phyloP scores from a whole-genome alignment of 2,888 invertebrate species.

The Lasioglossum pauxillum region DNA sequence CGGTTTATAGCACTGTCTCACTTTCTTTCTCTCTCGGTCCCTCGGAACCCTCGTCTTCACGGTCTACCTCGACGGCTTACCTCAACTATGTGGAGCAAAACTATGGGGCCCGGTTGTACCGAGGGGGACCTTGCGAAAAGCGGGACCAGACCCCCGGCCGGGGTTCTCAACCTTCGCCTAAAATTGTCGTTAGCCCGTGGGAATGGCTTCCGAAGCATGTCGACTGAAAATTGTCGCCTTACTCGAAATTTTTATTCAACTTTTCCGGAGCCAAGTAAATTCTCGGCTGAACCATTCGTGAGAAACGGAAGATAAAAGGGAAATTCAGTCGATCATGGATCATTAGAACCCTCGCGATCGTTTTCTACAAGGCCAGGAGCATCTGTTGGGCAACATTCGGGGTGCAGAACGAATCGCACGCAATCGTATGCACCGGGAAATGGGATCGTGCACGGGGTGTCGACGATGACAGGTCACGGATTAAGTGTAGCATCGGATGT shows the following conservation, averaged over 20 bases:
- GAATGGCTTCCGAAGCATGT: conserved; percentile 45
- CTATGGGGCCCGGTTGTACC: conserved; percentile 55
- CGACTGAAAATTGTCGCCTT: conserved; percentile 18
- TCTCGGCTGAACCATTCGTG: not conserved
- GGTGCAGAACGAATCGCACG: conserved; percentile 59
- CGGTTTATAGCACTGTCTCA: conserved; percentile 44
- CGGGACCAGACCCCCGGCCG: conserved; percentile 64
- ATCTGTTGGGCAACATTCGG: conserved; percentile 62
- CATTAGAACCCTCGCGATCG: conserved; percentile 8
- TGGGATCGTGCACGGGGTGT: conserved; percentile 35
- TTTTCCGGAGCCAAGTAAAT: not conserved
- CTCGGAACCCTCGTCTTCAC: conserved; percentile 69
- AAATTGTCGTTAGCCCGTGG: conserved; percentile 59
- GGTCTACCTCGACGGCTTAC: conserved; percentile 66
- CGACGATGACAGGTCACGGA: conserved; percentile 62
- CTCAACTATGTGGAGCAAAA: conserved; percentile 71
- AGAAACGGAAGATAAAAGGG: too few species aligned
- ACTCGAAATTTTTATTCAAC: too few species aligned
- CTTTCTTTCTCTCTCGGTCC: conserved; percentile 32
- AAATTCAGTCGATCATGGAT: not conserved
- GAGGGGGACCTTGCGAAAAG: conserved; percentile 67
- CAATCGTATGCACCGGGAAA: conserved; percentile 48
- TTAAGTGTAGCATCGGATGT: conserved; percentile 47
- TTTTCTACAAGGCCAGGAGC: conserved; percentile 16
- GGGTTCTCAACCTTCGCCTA: conserved; percentile 58